phyloP scores from a whole-genome alignment of 2,113 vertebrate species.

The Eulemur macaco region DNA sequence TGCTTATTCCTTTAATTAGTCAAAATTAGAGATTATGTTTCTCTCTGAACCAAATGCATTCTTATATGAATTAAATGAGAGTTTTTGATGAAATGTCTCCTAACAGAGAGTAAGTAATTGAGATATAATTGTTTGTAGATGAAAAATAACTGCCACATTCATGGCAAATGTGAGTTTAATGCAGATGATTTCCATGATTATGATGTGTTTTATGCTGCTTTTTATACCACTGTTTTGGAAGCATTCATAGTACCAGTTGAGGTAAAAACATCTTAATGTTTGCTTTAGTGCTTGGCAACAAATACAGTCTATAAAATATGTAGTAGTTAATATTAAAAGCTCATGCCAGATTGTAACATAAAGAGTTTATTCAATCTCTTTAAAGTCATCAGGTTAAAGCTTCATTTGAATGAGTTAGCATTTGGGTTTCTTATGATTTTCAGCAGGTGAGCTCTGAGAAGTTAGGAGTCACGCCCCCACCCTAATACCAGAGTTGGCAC shows the following conservation, averaged over 20 bases:
- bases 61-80: slow-evolving; percentile 69
- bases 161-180: slow-evolving; percentile 68
- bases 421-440: background rate
- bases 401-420: slow-evolving; percentile 47
- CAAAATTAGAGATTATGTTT: slow-evolving; percentile 69
- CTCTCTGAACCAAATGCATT: slow-evolving; percentile 54
- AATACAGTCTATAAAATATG: slow-evolving; percentile 73
- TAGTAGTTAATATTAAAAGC: slow-evolving; percentile 68
- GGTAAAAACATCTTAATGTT: slow-evolving; percentile 69
- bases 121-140: slow-evolving; percentile 76
- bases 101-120: slow-evolving; percentile 75
- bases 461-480: accelerated
- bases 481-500: background rate
- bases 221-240: slow-evolving; percentile 63
- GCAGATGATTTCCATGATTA: slow-evolving; percentile 65
- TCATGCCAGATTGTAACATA: slow-evolving; percentile 9
- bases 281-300: slow-evolving; percentile 56
- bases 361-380: slow-evolving; percentile 60
- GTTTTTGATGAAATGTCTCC: slow-evolving; percentile 69
- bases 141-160: slow-evolving; percentile 76
- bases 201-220: slow-evolving; percentile 43
- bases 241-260: slow-evolving; percentile 13
- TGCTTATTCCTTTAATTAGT: slow-evolving; percentile 69
- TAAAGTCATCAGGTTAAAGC: slow-evolving; percentile 52
- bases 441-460: background rate